These are phyloP conservation scores for Ciconia stormi DNA, from an alignment of 2,113 vertebrate genomes.

Conservation along the genomic window DNA sequence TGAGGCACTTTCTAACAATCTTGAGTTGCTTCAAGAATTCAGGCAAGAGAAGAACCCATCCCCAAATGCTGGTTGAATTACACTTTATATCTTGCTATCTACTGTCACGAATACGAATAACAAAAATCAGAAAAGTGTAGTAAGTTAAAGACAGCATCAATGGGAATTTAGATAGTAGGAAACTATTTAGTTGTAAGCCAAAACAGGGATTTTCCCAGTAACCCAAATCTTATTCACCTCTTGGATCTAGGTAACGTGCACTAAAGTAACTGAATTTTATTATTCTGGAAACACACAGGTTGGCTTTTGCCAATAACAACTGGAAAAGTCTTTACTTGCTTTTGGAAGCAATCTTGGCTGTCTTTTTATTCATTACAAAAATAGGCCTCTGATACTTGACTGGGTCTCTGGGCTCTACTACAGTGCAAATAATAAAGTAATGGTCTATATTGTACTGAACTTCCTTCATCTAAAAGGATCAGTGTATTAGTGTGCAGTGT, in stretches of 20 bases:
- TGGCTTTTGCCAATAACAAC: slow-evolving; percentile 33
- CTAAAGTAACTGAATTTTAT: slow-evolving; percentile 35
- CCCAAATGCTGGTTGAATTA: not conserved
- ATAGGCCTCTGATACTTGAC: not conserved
- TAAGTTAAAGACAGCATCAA: not conserved
- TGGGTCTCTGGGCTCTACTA: not conserved
- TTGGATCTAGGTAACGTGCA: not conserved
- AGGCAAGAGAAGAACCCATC: not conserved
- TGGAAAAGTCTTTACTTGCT: slow-evolving; percentile 46
- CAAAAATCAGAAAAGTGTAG: not conserved
- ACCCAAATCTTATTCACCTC: not conserved
- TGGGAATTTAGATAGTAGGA: not conserved
- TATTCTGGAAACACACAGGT: slow-evolving; percentile 13
- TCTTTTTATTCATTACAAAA: not conserved
- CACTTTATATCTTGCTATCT: not conserved
- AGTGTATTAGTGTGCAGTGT: not conserved
- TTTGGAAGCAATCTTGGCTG: slow-evolving; percentile 15
- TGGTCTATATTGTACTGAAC: not conserved
- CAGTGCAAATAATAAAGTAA: not conserved
- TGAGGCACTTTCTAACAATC: not conserved
- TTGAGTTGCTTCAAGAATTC: not conserved
- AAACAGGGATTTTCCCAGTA: not conserved
- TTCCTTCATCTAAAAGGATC: not conserved
- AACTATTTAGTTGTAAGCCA: not conserved
- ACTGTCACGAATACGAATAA: not conserved